phyloP scores from a whole-genome alignment of 2,113 vertebrate genomes.

The Heterotis niloticus region DNA sequence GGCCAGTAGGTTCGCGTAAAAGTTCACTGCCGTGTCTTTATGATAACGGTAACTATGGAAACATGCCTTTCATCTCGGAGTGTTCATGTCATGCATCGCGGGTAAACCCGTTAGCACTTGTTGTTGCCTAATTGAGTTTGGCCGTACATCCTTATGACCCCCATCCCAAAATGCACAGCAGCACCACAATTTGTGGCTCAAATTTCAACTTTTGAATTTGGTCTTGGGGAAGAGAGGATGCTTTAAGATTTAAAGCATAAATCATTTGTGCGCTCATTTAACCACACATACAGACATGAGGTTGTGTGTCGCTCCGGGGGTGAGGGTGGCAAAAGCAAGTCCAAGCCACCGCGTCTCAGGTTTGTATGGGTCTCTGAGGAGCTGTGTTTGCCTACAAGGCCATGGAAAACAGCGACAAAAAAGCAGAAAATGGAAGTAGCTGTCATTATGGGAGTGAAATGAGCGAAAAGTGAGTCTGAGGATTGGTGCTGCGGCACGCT shows the following conservation, averaged over 20 bases:
- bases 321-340: background rate
- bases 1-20: background rate
- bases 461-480: background rate
- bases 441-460: background rate
- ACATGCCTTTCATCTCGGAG: background rate
- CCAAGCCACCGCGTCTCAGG: background rate
- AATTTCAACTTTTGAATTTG: background rate
- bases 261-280: background rate
- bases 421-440: background rate
- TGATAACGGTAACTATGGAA: slow-evolving; percentile 13
- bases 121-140: too few relatives aligned
- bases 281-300: background rate
- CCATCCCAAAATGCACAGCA: too few relatives aligned
- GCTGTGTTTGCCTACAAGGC: background rate
- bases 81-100: too few relatives aligned
- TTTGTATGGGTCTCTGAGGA: slow-evolving; percentile 2
- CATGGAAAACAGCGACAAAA: background rate
- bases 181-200: background rate
- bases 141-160: too few relatives aligned
- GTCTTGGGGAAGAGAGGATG: background rate
- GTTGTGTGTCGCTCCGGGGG: background rate
- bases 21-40: background rate
- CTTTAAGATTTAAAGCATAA: background rate
- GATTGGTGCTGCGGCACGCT: background rate
- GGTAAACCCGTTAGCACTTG: background rate